These are phyloP conservation scores for Aulostomus chinensis DNA, from an alignment of 2,797 vertebrate genomes.

Conservation along the genomic window DNA sequence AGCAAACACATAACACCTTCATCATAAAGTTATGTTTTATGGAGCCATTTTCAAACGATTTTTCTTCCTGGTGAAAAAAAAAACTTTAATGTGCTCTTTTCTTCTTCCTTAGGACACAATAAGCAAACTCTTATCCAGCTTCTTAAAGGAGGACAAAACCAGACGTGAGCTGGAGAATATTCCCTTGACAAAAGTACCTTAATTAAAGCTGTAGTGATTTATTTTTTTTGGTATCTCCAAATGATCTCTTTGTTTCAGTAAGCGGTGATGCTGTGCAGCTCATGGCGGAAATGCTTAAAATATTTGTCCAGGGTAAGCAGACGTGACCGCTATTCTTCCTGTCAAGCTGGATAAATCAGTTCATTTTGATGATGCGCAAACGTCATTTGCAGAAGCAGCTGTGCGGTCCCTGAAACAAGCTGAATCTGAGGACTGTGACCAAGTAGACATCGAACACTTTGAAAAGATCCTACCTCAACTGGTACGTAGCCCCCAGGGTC, in stretches of 20 bases:
- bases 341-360: too few relatives aligned
- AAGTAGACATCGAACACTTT: conserved; percentile 81
- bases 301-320: conserved; percentile 78
- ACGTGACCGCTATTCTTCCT: background rate
- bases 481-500: conserved; percentile 72
- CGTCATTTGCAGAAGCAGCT: conserved; percentile 72
- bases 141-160: conserved; percentile 79
- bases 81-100: too few relatives aligned
- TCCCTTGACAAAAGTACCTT: background rate
- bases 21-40: too few relatives aligned
- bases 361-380: too few relatives aligned
- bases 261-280: conserved; percentile 69
- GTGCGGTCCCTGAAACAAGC: conserved; percentile 80
- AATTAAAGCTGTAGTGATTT: background rate
- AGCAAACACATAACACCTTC: too few relatives aligned
- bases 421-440: conserved; percentile 72
- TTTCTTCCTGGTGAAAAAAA: too few relatives aligned
- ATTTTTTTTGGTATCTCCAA: background rate
- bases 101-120: conserved; percentile 68
- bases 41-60: too few relatives aligned
- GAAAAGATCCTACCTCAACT: conserved; percentile 84
- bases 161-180: conserved; percentile 65
- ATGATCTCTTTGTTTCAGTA: conserved; percentile 51
- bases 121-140: conserved; percentile 70
- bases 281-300: conserved; percentile 77